Percentiles rank a stretch among this genome's conserved stretches.
phyloP scores from a whole-genome alignment of 2,888 invertebrate genomes.

The Mantis religiosa region DNA sequence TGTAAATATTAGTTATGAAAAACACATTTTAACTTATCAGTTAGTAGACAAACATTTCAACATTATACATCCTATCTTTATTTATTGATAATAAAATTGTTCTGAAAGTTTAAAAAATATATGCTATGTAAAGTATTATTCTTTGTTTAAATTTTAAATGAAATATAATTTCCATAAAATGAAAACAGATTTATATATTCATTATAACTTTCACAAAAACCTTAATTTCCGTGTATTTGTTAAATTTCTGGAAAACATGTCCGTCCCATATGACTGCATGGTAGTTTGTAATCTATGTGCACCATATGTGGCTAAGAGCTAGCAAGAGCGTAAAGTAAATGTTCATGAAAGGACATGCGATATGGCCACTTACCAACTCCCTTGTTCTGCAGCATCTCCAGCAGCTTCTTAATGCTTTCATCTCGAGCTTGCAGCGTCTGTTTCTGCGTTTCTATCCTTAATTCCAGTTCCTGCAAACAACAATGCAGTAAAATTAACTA shows the following conservation, averaged over 20 bases:
- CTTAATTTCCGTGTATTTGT: neutral
- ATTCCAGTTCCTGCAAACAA: conserved; percentile 77
- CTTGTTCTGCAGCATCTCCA: conserved; percentile 97
- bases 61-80: too few species aligned
- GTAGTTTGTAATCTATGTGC: neutral
- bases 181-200: too few species aligned
- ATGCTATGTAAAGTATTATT: too few species aligned
- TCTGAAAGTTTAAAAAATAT: too few species aligned
- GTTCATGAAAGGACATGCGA: neutral
- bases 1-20: too few species aligned
- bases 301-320: neutral
- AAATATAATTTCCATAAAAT: too few species aligned
- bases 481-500: too few species aligned
- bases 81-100: too few species aligned
- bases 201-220: too few species aligned
- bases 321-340: neutral
- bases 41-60: too few species aligned
- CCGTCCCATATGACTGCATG: conserved; percentile 7
- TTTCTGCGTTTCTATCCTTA: conserved; percentile 96
- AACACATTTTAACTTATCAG: too few species aligned
- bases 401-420: conserved; percentile 95
- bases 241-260: conserved; percentile 3
- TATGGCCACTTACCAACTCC: conserved; percentile 76
- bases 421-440: conserved; percentile 94
- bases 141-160: too few species aligned